These are phyloP conservation scores for Eleutherodactylus coqui DNA, from an alignment of 2,797 vertebrate species.

Conservation along the genomic window DNA sequence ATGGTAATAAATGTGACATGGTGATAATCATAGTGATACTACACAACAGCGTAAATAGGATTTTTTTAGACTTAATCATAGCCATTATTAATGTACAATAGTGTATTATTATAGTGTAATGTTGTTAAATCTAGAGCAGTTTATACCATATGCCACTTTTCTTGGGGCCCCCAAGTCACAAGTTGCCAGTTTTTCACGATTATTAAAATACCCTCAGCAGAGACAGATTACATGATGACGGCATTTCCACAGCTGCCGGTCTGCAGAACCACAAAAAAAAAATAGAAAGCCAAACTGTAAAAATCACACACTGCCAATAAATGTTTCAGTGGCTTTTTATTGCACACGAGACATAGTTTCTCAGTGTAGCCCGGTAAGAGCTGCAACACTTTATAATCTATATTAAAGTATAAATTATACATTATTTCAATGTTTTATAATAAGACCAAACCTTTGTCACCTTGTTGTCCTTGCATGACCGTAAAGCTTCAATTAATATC, in stretches of 20 bases:
- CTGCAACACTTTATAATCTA: neutral
- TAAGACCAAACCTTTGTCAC: neutral
- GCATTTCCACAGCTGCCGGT: conserved; percentile 8
- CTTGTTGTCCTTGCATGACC: neutral
- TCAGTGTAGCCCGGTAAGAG: neutral
- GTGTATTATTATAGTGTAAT: neutral
- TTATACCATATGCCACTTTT: neutral
- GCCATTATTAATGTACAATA: neutral
- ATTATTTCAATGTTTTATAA: neutral
- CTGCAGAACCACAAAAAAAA: conserved; percentile 9
- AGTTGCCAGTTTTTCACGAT: neutral
- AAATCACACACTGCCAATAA: conserved; percentile 36
- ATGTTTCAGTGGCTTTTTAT: conserved; percentile 29
- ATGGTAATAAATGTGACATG: too few relatives aligned
- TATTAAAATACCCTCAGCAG: neutral
- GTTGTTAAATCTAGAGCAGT: neutral
- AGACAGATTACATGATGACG: conserved; percentile 21
- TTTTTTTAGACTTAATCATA: neutral
- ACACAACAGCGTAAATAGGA: neutral
- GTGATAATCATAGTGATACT: neutral
- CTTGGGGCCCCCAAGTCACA: neutral
- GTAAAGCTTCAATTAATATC: neutral
- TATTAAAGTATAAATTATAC: conserved; percentile 25
- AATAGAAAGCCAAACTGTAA: conserved; percentile 18
- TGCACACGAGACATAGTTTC: neutral